Evolutionary conservation across 1,140 invertebrate species (phyloP).

Genomic region (Trichoplusia ni): DNA sequence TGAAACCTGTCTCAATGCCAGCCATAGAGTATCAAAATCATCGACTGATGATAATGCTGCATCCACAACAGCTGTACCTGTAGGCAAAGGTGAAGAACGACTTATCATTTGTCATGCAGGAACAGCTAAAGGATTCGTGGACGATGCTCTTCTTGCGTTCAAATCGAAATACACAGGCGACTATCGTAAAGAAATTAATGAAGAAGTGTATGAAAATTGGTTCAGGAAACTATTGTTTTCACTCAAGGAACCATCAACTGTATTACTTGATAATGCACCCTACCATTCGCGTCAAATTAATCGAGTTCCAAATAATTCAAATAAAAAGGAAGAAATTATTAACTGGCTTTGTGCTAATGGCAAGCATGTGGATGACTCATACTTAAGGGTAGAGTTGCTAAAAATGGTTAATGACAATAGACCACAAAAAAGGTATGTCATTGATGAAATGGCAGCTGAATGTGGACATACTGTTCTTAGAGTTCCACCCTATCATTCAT

Average conservation of each 20-base stretch:
- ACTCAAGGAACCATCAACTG: constrained; percentile 21
- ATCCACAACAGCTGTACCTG: constrained; percentile 35
- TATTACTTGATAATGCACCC: constrained; percentile 29
- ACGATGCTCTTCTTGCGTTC: constrained; percentile 31
- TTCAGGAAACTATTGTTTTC: constrained; percentile 14
- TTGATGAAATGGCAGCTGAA: too few species aligned
- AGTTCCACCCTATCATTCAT: too few species aligned
- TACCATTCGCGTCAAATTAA: too few species aligned
- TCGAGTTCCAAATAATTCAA: too few species aligned
- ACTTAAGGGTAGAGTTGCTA: too few species aligned
- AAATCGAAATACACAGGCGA: constrained; percentile 25
- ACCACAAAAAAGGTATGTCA: too few species aligned
- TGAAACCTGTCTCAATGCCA: constrained; percentile 46
- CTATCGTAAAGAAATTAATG: constrained; percentile 35
- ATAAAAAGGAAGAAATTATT: too few species aligned
- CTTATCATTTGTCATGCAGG: constrained; percentile 46
- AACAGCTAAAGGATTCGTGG: constrained; percentile 25
- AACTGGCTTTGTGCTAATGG: too few species aligned
- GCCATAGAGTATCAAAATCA: constrained; percentile 31
- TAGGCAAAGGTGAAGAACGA: constrained; percentile 33
- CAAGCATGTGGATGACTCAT: too few species aligned
- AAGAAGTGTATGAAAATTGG: neutral
- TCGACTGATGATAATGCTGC: constrained; percentile 38
- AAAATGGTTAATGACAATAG: too few species aligned
- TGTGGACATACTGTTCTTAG: too few species aligned